Evolutionary conservation across 2,113 vertebrate genomes (phyloP).

Genomic region (Aegypius monachus): DNA sequence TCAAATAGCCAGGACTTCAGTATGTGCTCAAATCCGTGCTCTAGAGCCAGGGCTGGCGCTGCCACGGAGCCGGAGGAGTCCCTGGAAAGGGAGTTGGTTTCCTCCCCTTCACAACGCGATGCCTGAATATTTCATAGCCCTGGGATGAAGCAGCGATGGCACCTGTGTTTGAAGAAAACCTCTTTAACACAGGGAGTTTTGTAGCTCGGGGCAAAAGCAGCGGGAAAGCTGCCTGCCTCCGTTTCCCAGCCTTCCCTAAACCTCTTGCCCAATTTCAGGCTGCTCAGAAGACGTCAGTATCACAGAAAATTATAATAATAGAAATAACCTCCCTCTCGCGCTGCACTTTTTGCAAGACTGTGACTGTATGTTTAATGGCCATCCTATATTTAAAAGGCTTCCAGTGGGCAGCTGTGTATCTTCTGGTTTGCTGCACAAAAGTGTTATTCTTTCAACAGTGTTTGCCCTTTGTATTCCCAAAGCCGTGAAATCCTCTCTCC

Average conservation of each 20-base stretch:
- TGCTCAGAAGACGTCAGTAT: not conserved
- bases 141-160: not conserved
- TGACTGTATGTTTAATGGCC: not conserved
- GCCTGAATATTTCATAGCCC: not conserved
- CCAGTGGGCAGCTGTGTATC: not conserved
- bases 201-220: not conserved
- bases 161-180: not conserved
- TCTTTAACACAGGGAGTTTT: not conserved
- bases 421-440: constrained; percentile 33
- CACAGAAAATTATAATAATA: not conserved
- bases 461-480: not conserved
- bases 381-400: not conserved
- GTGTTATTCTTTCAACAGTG: not conserved
- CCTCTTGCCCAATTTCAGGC: not conserved
- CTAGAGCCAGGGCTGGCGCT: not conserved
- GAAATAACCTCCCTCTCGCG: not conserved
- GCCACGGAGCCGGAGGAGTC: not conserved
- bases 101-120: not conserved
- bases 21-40: not conserved
- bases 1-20: not conserved
- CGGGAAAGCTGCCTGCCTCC: fast-evolving
- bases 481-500: not conserved
- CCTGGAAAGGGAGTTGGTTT: not conserved
- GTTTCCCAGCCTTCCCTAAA: not conserved
- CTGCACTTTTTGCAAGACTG: not conserved